These are phyloP conservation scores for Nematolebias whitei DNA, from an alignment of 2,113 vertebrate species.

Conservation along the genomic window DNA sequence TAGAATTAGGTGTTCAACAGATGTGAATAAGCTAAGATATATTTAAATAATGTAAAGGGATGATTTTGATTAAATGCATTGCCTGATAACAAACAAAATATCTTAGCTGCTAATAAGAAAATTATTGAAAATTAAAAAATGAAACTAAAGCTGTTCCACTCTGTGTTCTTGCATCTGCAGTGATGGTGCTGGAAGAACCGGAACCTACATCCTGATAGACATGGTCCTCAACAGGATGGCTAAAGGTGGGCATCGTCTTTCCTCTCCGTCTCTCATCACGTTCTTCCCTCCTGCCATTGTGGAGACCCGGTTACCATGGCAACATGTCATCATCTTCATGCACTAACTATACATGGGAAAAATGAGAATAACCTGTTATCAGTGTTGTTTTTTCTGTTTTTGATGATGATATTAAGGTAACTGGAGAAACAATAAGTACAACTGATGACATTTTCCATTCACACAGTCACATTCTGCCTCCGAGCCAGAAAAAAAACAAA, in stretches of 20 bases:
- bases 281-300: neutral
- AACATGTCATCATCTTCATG: neutral
- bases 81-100: no score
- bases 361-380: slow-evolving; percentile 7
- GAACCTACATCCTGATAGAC: slow-evolving; percentile 94
- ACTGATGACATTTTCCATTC: slow-evolving; percentile 23
- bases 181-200: slow-evolving; percentile 89
- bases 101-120: no score
- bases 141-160: neutral
- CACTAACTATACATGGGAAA: neutral
- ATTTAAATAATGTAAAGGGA: no score
- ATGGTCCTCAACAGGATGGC: slow-evolving; percentile 99
- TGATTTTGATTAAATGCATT: no score
- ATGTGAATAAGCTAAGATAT: no score
- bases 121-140: neutral
- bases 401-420: slow-evolving; percentile 23
- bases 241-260: slow-evolving; percentile 85
- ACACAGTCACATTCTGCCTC: neutral
- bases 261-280: no score
- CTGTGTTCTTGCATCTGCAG: slow-evolving; percentile 68
- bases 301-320: slow-evolving; percentile 16
- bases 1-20: no score
- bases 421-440: neutral
- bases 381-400: slow-evolving; percentile 8
- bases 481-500: slow-evolving; percentile 20